phyloP scores from a whole-genome alignment of 2,113 vertebrate genomes.

The Ifrita kowaldi region DNA sequence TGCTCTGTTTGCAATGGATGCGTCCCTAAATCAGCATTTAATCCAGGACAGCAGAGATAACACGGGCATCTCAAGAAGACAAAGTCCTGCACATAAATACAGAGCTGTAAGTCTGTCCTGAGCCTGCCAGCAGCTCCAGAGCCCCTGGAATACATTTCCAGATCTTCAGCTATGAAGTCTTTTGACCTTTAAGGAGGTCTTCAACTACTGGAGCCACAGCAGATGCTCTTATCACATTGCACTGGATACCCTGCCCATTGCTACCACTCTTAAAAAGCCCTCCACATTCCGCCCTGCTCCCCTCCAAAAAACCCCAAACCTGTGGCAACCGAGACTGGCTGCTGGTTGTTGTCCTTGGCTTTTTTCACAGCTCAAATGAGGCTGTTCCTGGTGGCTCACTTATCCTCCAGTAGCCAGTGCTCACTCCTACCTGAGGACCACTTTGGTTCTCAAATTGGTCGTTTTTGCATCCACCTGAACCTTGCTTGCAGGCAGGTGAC shows the following conservation, averaged over 20 bases:
- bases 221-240: neutral
- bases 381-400: neutral
- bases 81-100: neutral
- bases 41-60: neutral
- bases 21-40: neutral
- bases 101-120: rapidly evolving
- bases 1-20: neutral
- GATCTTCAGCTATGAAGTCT: neutral
- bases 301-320: rapidly evolving
- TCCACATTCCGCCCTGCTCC: rapidly evolving
- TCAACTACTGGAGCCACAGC: neutral
- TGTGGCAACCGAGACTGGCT: neutral
- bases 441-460: neutral
- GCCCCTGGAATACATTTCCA: neutral
- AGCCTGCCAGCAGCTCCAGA: neutral
- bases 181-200: neutral
- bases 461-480: neutral
- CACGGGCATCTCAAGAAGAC: neutral
- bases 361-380: neutral
- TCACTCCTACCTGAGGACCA: neutral
- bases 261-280: neutral
- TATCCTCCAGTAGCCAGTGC: neutral
- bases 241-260: neutral
- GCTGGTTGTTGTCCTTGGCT: neutral
- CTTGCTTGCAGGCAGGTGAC: neutral